Percentiles rank a stretch among this genome's conserved stretches.
phyloP scores from a whole-genome alignment of 1,140 invertebrate species.

The Telenomus remus region DNA sequence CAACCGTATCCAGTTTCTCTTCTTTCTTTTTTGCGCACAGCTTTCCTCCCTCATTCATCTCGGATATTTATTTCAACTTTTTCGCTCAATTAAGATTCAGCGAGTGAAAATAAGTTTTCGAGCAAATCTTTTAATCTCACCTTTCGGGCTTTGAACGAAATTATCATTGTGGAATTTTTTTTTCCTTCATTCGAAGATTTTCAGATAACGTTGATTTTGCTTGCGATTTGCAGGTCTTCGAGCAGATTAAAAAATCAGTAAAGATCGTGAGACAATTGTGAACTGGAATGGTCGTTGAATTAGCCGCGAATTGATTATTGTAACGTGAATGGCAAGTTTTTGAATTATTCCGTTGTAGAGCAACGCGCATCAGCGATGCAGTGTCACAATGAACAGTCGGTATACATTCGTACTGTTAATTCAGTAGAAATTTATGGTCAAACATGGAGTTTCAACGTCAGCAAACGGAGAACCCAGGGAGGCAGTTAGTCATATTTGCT shows the following conservation, averaged over 20 bases:
- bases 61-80: neutral
- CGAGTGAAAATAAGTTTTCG: neutral
- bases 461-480: constrained; percentile 21
- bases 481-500: constrained; percentile 47
- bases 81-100: neutral
- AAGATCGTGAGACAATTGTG: no score
- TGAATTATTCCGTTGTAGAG: neutral
- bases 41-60: no score
- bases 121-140: neutral
- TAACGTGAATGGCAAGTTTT: neutral
- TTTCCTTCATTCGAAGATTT: no score
- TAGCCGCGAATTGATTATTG: no score
- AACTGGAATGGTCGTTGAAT: no score
- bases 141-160: no score
- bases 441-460: constrained; percentile 44
- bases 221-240: no score
- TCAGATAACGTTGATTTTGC: no score
- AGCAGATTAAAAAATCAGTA: no score
- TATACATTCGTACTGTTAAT: constrained; percentile 31
- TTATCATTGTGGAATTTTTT: no score
- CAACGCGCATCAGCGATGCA: constrained; percentile 17
- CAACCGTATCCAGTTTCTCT: neutral
- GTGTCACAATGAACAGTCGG: constrained; percentile 20
- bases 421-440: constrained; percentile 46
- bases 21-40: neutral